phyloP scores from a whole-genome alignment of 2,888 invertebrate species.

The Phoenoteleia sp. region DNA sequence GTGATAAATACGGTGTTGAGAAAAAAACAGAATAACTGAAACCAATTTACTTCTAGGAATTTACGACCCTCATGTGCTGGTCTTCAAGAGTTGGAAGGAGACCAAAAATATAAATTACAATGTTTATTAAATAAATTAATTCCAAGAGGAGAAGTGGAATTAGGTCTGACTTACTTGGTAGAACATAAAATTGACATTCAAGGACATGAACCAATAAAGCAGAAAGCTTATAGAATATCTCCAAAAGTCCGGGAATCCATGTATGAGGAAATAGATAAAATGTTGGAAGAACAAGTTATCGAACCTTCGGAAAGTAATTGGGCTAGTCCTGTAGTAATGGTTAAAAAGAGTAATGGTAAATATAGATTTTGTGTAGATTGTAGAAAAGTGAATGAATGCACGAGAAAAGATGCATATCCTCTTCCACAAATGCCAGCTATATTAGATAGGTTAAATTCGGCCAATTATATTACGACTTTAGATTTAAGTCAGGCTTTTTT shows the following conservation, averaged over 20 bases:
- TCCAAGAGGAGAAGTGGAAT: neutral
- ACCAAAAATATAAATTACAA: too few relatives aligned
- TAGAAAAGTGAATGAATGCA: neutral
- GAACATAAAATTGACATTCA: neutral
- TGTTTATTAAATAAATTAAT: neutral
- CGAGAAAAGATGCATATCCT: conserved; percentile 13
- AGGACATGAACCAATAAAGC: neutral
- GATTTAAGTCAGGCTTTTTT: neutral
- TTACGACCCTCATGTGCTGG: too few relatives aligned
- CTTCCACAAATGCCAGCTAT: neutral
- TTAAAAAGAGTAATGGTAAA: neutral
- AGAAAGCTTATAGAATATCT: conserved; percentile 1
- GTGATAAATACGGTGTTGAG: too few relatives aligned
- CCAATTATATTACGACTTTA: neutral
- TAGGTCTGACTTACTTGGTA: neutral
- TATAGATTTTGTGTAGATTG: conserved; percentile 12
- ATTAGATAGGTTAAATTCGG: neutral
- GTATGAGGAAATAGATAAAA: neutral
- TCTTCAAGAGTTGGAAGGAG: too few relatives aligned
- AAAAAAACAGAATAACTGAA: too few relatives aligned
- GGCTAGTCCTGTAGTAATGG: conserved; percentile 2
- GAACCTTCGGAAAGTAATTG: neutral
- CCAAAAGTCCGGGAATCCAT: too few relatives aligned
- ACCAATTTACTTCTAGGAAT: too few relatives aligned
- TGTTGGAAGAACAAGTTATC: neutral